These are phyloP conservation scores for Perca fluviatilis DNA, from an alignment of 2,113 vertebrate genomes.

Conservation along the genomic window DNA sequence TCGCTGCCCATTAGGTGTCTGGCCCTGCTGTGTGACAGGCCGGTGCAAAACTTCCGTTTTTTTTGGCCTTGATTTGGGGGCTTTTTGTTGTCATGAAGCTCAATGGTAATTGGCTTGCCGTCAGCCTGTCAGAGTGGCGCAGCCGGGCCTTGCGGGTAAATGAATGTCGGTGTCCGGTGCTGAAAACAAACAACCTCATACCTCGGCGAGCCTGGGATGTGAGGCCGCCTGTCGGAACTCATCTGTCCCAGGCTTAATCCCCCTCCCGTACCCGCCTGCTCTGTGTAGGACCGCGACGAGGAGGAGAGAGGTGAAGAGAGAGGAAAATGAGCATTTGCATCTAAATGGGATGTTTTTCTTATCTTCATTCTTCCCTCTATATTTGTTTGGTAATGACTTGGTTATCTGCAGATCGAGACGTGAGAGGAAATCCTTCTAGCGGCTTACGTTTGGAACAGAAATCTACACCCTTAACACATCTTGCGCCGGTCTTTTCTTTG, in stretches of 20 bases:
- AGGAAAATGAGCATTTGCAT: constrained; percentile 80
- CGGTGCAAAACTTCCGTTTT: constrained; percentile 28
- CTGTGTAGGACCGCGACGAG: constrained; percentile 29
- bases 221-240: constrained; percentile 77
- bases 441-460: constrained; percentile 32
- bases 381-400: constrained; percentile 72
- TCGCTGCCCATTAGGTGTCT: constrained; percentile 54
- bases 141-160: constrained; percentile 65
- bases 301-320: constrained; percentile 34
- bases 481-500: constrained; percentile 19
- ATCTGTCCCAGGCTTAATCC: constrained; percentile 74
- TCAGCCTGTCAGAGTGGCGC: constrained; percentile 61
- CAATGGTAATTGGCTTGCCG: constrained; percentile 69
- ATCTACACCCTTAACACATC: constrained; percentile 18
- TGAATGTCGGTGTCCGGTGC: constrained; percentile 68
- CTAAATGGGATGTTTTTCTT: constrained; percentile 80
- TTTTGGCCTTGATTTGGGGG: constrained; percentile 38
- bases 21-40: constrained; percentile 3
- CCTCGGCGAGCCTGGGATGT: constrained; percentile 35
- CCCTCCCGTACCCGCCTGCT: constrained; percentile 17
- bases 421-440: constrained; percentile 28
- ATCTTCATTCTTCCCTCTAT: constrained; percentile 41
- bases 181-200: constrained; percentile 73
- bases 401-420: constrained; percentile 53
- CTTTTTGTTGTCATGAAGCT: constrained; percentile 64